phyloP scores from a whole-genome alignment of 2,797 vertebrate genomes.

The Pipistrellus pygmaeus region DNA sequence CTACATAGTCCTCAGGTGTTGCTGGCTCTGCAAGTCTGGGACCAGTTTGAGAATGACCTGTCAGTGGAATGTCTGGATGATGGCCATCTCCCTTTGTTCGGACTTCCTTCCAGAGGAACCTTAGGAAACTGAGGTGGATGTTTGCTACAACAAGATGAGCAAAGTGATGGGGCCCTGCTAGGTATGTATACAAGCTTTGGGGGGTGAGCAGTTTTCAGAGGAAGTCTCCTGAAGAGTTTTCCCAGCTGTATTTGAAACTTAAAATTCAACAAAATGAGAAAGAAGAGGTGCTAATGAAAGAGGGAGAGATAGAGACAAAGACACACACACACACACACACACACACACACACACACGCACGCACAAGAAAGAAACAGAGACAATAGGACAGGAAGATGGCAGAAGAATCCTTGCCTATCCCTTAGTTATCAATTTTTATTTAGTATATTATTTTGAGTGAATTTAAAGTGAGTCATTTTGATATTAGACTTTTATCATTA shows the following conservation, averaged over 20 bases:
- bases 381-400: neutral
- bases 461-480: constrained; percentile 2
- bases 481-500: constrained; percentile 22
- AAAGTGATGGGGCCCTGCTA: neutral
- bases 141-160: neutral
- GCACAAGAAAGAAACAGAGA: neutral
- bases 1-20: neutral
- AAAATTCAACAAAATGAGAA: neutral
- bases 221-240: neutral
- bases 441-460: neutral
- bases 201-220: neutral
- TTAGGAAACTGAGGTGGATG: neutral
- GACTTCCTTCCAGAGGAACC: neutral
- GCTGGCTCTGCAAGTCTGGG: neutral
- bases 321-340: no score
- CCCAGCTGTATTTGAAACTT: neutral
- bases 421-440: neutral
- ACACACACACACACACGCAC: no score
- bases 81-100: neutral
- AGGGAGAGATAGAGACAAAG: neutral
- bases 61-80: neutral
- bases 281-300: neutral
- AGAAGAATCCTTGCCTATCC: no score
- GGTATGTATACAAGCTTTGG: neutral
- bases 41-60: neutral